Base-by-base conservation (phyloP, 2,888 invertebrate species). In the Apamea anceps region DNA sequence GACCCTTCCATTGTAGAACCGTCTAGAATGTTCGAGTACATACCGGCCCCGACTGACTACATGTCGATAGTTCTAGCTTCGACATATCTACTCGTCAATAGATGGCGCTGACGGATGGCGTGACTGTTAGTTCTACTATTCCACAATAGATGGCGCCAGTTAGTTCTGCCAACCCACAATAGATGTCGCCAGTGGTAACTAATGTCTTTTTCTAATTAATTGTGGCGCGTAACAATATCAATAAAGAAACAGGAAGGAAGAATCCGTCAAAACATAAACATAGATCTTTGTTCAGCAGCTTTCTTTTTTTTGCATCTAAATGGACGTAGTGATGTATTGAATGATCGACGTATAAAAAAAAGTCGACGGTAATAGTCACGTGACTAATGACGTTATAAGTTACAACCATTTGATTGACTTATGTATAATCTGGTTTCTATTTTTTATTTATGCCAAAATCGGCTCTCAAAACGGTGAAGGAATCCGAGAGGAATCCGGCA, bases 301-400 rank as follows among this genome's bases (percentile, higher is more conserved):
- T 82, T 83, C 75, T 75, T 72, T 77, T 67, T 54, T 62, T 54
- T 67, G 60, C 60, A 45, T 82, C 32, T 28, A 62, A 66, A 57
- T 66, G n/a, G 48, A 42, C 7, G 42, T 42, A 42, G 42, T 42
- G 42, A 42, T 71, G 32, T 66, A 71, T 57, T 45, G 32, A 77
- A n/a, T 25, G 37, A 54, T 42, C 21, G 21, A 60, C 18, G 25
- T 51, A 45, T 42, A 10, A 37, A 70, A 71, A 42, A 42, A 42
- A 42, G 7, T 42, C 0, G 42, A 42, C 42, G 42, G 12, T 60
- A 51, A 77, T 60, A 42, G 21, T 62, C 45, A 51, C n/a, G 25
- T 48, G 45, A 70, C 37, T 48, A 57, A 5, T 32, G 13, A 13
- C 37, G 18, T 76, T 42, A 48, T 2, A 62, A 18, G 8, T 28